Percentiles rank a stretch among this genome's conserved stretches.
These are phyloP conservation scores for Gallinago jamesoni DNA, from an alignment of 2,113 vertebrate species.

Conservation along the genomic window DNA sequence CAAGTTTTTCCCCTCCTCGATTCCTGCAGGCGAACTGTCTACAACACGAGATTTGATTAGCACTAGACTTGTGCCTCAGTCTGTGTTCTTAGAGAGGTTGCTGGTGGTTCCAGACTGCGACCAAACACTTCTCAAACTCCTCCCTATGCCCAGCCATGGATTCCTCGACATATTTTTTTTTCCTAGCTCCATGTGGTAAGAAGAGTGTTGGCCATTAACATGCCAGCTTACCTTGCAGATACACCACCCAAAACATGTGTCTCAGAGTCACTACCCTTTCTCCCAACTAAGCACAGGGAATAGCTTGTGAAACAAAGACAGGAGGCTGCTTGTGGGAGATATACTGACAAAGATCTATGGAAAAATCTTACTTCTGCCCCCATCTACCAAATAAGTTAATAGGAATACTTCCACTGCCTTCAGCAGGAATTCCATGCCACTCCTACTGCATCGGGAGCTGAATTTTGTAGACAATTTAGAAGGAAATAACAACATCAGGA, in stretches of 20 bases:
- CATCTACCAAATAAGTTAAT: neutral
- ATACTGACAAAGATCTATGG: neutral
- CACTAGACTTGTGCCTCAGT: neutral
- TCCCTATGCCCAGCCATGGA: neutral
- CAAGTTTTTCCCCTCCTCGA: neutral
- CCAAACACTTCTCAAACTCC: neutral
- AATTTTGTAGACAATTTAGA: neutral
- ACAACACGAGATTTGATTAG: neutral
- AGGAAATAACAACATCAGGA: neutral
- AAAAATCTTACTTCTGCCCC: neutral
- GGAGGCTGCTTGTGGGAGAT: neutral
- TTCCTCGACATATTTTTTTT: neutral
- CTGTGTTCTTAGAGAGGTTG: neutral
- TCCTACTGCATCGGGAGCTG: neutral
- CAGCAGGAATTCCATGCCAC: neutral
- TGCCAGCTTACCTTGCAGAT: neutral
- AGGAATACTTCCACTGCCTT: neutral
- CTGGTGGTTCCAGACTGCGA: neutral
- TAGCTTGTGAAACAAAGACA: neutral
- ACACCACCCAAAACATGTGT: neutral
- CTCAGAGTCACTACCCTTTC: neutral
- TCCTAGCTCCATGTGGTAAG: neutral
- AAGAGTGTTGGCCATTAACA: neutral
- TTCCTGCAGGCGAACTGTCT: neutral
- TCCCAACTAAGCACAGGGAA: neutral